Evolutionary conservation across 2,797 vertebrate genomes (phyloP), one percentile per base, ranked within the genome.

Genomic region (Gallirallus australis): DNA sequence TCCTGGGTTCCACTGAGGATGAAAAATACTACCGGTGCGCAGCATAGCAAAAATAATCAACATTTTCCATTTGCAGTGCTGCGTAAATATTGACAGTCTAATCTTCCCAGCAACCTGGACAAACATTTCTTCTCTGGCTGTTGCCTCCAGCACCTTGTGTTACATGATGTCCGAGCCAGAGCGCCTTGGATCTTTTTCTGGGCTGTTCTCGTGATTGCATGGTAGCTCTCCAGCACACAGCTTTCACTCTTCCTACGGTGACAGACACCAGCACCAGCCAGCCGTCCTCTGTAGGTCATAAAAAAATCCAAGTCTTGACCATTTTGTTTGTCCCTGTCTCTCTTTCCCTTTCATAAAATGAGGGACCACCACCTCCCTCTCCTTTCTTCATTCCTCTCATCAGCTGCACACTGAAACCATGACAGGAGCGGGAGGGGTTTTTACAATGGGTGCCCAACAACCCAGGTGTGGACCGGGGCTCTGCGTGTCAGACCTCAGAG

Each of bases 151-250:
- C 61, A 54, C 40, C 8, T 25, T 28, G 21, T 61, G 19, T 48
- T 70, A 35, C n/a, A 12, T 0, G 6, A 27, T 42, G 8, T 37
- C 3, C 0, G 6, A 79, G 30, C 12, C 8, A 4, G 76, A 88
- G 37, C 24, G 90, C n/a, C 27, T 17, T 25, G 31, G 16, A 33
- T 71, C 17, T 31, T 80, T 50, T 47, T 69, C n/a, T n/a, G 4
- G 9, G n/a, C 61, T 90, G 28, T 37, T 71, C 25, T 56, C 61
- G 53, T 15, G 45, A 19, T 8, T 47, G 47, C 0, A 0, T 4
- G 9, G 31, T 30, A 20, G 53, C 53, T 54, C 53, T 6, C 31
- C 35, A 56, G 69, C 45, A 47, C 11, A 4, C 20, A 39, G 6
- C 19, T 63, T 63, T 80, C 2, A 1, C 21, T 59, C 40, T 39